phyloP scores from a whole-genome alignment of 2,888 invertebrate genomes.

The Corbicula japonica region DNA sequence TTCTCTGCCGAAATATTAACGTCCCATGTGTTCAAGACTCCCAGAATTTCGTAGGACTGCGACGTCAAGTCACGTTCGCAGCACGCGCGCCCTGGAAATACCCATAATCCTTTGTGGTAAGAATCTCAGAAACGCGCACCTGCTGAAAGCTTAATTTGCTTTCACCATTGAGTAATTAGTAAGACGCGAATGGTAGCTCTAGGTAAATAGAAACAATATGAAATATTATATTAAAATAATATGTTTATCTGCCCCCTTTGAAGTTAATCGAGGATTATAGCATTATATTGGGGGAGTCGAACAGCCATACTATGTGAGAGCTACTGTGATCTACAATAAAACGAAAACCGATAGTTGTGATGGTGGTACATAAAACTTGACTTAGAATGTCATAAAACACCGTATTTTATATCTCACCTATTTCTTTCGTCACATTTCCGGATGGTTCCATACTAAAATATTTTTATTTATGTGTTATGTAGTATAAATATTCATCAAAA shows the following conservation, averaged over 20 bases:
- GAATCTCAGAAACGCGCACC: constrained; percentile 62
- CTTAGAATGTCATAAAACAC: too few relatives aligned
- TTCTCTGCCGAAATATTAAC: constrained; percentile 50
- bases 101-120: constrained; percentile 65
- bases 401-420: too few relatives aligned
- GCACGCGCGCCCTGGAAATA: constrained; percentile 42
- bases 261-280: constrained; percentile 31
- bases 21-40: constrained; percentile 53
- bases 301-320: constrained; percentile 4
- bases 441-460: too few relatives aligned
- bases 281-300: constrained; percentile 27
- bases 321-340: constrained; percentile 20
- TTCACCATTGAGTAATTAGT: constrained; percentile 56
- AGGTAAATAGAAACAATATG: constrained; percentile 51
- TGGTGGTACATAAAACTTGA: too few relatives aligned
- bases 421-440: too few relatives aligned
- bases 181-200: constrained; percentile 25
- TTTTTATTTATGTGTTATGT: too few relatives aligned
- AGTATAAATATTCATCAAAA: too few relatives aligned
- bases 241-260: constrained; percentile 40
- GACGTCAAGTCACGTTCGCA: constrained; percentile 58
- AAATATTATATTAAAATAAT: constrained; percentile 41
- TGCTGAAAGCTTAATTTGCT: constrained; percentile 59
- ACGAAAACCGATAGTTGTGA: background rate
- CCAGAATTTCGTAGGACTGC: constrained; percentile 30